Evolutionary conservation across 2,113 vertebrate species (phyloP).

Genomic region (Eublepharis macularius): DNA sequence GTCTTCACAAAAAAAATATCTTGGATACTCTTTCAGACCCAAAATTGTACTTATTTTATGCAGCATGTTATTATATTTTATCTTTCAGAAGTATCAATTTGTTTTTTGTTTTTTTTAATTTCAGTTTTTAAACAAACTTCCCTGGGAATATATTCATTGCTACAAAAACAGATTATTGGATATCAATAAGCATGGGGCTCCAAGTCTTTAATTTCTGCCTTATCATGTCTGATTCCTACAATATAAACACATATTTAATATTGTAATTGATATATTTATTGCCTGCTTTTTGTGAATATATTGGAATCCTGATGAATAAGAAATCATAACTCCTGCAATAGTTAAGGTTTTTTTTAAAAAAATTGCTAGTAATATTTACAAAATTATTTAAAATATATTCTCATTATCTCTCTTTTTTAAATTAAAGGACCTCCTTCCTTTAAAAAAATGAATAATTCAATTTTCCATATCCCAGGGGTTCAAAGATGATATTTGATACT

Average conservation of each 20-base stretch:
- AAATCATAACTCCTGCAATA: not conserved
- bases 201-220: not conserved
- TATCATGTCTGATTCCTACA: not conserved
- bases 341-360: not conserved
- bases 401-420: not conserved
- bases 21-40: not conserved
- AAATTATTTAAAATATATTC: not conserved
- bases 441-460: not conserved
- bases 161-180: not conserved
- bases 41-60: not conserved
- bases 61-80: not conserved
- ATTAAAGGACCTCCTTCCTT: not conserved
- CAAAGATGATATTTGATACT: not conserved
- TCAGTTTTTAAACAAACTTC: not conserved
- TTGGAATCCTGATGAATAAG: not conserved
- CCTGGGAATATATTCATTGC: not conserved
- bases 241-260: not conserved
- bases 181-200: not conserved
- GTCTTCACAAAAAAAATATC: not conserved
- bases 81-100: too few relatives aligned
- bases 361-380: not conserved
- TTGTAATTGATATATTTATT: not conserved
- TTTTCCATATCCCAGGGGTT: not conserved
- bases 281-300: not conserved
- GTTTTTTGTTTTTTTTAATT: not conserved